A percentile compares a stretch with the other conserved stretches of the same genome.
These are phyloP conservation scores for Troilus luridus DNA, from an alignment of 2,888 invertebrate genomes.

Conservation along the genomic window DNA sequence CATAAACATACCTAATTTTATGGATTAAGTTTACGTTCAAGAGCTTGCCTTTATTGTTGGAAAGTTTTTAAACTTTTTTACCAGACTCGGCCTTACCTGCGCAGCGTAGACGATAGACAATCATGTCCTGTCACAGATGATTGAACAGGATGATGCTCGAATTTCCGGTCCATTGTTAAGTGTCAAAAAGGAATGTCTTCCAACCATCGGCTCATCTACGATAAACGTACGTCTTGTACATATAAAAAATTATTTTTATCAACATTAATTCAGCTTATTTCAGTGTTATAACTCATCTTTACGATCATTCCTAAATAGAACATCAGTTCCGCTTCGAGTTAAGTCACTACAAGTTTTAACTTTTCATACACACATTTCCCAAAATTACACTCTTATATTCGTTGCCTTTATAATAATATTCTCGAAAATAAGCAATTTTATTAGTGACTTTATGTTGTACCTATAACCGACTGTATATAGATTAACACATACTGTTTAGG, in stretches of 20 bases:
- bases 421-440: too few relatives aligned
- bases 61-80: neutral
- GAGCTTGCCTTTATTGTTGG: neutral
- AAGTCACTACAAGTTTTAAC: too few relatives aligned
- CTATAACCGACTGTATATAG: too few relatives aligned
- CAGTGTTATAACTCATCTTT: neutral
- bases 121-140: conserved; percentile 23
- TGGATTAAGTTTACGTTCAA: neutral
- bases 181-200: neutral
- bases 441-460: too few relatives aligned
- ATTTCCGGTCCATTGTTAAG: conserved; percentile 15
- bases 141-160: neutral
- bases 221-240: neutral
- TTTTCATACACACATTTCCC: too few relatives aligned
- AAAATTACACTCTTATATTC: too few relatives aligned
- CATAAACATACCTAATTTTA: too few relatives aligned
- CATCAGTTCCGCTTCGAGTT: too few relatives aligned
- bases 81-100: neutral
- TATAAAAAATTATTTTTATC: neutral
- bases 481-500: too few relatives aligned
- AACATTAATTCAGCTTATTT: too few relatives aligned
- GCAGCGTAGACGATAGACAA: neutral
- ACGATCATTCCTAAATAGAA: neutral
- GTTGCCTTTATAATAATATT: too few relatives aligned
- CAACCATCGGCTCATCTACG: neutral